Evolutionary conservation across 2,113 vertebrate species (phyloP).

Genomic region (Lagopus leucura): DNA sequence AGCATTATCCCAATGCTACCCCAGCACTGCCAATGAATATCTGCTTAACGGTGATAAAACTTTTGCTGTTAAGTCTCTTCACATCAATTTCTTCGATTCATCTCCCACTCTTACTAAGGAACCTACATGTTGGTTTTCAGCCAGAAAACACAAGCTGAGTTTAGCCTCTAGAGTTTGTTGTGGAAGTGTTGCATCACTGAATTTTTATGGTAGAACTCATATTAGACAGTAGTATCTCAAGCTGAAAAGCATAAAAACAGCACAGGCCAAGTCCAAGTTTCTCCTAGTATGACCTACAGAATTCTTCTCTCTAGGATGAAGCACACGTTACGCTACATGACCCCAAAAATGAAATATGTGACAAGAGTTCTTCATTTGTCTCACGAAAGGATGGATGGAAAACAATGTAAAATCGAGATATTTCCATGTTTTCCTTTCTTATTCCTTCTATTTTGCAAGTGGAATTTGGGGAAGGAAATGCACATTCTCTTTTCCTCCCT

Average conservation of each 20-base stretch:
- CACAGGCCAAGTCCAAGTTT: not conserved
- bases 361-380: not conserved
- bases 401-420: not conserved
- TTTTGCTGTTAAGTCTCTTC: too few species aligned
- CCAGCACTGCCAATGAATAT: too few species aligned
- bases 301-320: not conserved
- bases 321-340: not conserved
- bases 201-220: not conserved
- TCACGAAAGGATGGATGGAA: not conserved
- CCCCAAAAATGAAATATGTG: fast-evolving
- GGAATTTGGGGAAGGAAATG: not conserved
- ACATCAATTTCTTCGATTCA: too few species aligned
- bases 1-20: too few species aligned
- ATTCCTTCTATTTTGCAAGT: not conserved
- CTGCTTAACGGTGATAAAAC: too few species aligned
- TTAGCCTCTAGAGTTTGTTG: not conserved
- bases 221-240: not conserved
- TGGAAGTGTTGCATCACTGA: not conserved
- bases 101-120: too few species aligned
- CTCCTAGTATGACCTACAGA: not conserved
- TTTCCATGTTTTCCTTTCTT: not conserved
- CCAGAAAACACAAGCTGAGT: not conserved
- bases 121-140: fast-evolving
- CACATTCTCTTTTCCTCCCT: not conserved
- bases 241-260: not conserved